Evolutionary conservation across 2,113 vertebrate genomes (phyloP).

Genomic region (Apodemus sylvaticus): DNA sequence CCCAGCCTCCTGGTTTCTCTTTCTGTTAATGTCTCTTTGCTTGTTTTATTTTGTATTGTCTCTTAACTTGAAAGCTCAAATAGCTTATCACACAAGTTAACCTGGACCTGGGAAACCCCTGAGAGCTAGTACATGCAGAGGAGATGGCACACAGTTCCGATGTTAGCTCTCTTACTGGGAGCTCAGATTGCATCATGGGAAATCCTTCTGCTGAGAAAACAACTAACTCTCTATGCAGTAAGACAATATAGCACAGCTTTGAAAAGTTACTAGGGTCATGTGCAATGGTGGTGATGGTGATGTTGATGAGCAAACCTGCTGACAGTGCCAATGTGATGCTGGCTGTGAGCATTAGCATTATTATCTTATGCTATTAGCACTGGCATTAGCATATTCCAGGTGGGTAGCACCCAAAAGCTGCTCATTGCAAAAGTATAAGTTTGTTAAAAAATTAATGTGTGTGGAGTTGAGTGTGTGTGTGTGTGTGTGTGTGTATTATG

Average conservation of each 20-base stretch:
- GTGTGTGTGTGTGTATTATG: not conserved
- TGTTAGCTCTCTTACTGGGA: not conserved
- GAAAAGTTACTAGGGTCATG: not conserved
- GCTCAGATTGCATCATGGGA: not conserved
- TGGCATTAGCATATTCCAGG: accelerated
- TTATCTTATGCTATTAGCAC: too few relatives aligned
- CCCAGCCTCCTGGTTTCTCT: not conserved
- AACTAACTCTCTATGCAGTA: not conserved
- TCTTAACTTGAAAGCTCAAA: not conserved
- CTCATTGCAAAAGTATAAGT: not conserved
- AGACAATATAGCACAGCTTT: not conserved
- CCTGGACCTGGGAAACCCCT: not conserved
- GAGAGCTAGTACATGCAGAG: not conserved
- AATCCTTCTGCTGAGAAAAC: not conserved
- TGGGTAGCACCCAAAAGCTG: not conserved
- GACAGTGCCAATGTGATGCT: accelerated
- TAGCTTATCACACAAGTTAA: not conserved
- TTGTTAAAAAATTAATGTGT: not conserved
- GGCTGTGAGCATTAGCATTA: too few relatives aligned
- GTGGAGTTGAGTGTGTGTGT: not conserved
- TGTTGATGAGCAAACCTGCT: not conserved
- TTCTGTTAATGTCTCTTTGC: not conserved
- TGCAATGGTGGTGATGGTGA: not conserved
- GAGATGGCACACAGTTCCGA: not conserved
- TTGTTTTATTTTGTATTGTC: not conserved